These are phyloP conservation scores for Limonius californicus DNA, from an alignment of 1,140 invertebrate genomes.

Conservation along the genomic window DNA sequence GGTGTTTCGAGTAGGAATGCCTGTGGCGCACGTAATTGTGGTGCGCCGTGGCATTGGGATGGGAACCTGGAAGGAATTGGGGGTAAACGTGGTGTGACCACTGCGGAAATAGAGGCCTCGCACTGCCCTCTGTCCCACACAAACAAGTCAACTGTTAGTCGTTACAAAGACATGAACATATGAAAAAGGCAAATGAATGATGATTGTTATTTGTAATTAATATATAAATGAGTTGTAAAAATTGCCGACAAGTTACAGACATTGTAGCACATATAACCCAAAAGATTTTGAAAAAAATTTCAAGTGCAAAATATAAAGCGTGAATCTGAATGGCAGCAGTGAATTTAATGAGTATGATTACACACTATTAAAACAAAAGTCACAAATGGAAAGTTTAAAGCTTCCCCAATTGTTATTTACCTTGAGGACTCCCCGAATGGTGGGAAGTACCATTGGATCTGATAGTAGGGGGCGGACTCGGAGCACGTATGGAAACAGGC, in stretches of 20 bases:
- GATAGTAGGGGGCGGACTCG: slow-evolving; percentile 52
- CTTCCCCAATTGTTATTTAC: slow-evolving; percentile 39
- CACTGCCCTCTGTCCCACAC: slow-evolving; percentile 41
- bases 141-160: slow-evolving; percentile 8
- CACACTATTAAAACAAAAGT: not conserved
- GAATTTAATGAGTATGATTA: not conserved
- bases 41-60: slow-evolving; percentile 65
- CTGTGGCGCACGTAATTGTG: slow-evolving; percentile 54
- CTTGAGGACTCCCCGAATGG: slow-evolving; percentile 58
- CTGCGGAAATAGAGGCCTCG: slow-evolving; percentile 79
- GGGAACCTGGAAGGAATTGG: slow-evolving; percentile 83
- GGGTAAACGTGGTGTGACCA: slow-evolving; percentile 91
- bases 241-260: too few relatives aligned
- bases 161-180: not conserved
- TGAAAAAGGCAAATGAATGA: not conserved
- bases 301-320: slow-evolving; percentile 1
- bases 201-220: too few relatives aligned
- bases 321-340: not conserved
- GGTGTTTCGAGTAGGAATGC: slow-evolving; percentile 53
- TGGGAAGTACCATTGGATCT: slow-evolving; percentile 55
- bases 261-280: too few relatives aligned
- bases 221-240: too few relatives aligned
- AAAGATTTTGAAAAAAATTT: too few relatives aligned
- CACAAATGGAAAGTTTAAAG: not conserved
- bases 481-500: slow-evolving; percentile 52